Percentiles rank a stretch among this genome's conserved stretches.
phyloP scores from a whole-genome alignment of 2,113 vertebrate species.

The Eurystomus gularis region DNA sequence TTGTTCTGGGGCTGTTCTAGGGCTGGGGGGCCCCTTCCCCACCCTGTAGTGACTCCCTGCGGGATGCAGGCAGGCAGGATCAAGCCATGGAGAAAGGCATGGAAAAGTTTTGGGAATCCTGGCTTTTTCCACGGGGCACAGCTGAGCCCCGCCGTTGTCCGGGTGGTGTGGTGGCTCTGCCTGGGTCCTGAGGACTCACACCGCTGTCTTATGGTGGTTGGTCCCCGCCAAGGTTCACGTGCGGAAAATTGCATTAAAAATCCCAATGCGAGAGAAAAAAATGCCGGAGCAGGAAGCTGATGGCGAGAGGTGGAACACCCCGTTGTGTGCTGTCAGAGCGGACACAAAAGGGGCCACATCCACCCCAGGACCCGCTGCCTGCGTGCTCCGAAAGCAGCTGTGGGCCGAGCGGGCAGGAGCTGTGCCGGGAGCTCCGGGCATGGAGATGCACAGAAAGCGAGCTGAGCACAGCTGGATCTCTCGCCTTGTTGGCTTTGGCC shows the following conservation, averaged over 20 bases:
- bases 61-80: neutral
- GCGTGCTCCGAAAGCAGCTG: accelerated
- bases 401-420: neutral
- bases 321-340: accelerated
- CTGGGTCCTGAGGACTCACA: accelerated
- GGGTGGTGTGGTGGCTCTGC: accelerated
- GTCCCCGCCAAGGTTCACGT: accelerated
- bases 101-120: neutral
- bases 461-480: neutral
- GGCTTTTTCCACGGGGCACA: neutral
- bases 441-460: accelerated
- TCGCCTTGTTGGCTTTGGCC: constrained; percentile 17
- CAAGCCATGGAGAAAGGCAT: accelerated
- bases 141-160: neutral
- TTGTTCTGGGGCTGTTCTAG: neutral
- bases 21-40: neutral
- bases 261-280: accelerated
- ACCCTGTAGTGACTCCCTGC: neutral
- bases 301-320: neutral
- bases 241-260: neutral
- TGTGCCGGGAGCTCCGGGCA: neutral
- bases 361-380: neutral
- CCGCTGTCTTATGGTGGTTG: accelerated
- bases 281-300: accelerated
- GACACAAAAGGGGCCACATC: neutral